Evolutionary conservation across 1,140 invertebrate species (phyloP).

Genomic region (Myzus persicae): DNA sequence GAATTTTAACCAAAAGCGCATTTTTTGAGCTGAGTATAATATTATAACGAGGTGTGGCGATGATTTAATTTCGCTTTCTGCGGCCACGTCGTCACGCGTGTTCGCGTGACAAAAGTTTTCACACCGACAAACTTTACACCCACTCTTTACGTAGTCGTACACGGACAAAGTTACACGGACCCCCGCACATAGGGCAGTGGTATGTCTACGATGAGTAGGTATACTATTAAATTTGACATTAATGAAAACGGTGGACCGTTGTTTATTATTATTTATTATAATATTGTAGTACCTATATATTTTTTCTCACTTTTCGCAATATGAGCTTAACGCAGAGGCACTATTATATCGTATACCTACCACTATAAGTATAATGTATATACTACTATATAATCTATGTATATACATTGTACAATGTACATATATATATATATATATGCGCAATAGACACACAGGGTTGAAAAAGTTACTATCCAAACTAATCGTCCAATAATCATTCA

Average conservation of each 20-base stretch:
- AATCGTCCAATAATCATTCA: too few species aligned
- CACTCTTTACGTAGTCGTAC: not conserved
- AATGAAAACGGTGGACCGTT: not conserved
- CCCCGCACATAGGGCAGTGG: not conserved
- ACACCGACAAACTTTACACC: not conserved
- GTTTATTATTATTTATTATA: slow-evolving; percentile 13
- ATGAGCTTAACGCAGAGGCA: not conserved
- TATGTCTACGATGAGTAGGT: not conserved
- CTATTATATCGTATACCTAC: not conserved
- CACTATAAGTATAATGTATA: not conserved
- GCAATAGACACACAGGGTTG: too few species aligned
- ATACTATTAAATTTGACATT: slow-evolving; percentile 7
- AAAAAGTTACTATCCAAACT: too few species aligned
- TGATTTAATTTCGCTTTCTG: slow-evolving; percentile 8
- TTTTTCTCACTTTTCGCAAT: not conserved
- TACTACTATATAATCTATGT: too few species aligned
- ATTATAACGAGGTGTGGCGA: not conserved
- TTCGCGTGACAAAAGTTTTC: slow-evolving; percentile 4
- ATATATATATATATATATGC: too few species aligned
- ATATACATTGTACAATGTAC: too few species aligned
- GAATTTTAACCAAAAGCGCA: not conserved
- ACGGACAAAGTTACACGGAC: not conserved
- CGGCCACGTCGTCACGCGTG: not conserved
- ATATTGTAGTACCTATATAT: not conserved
- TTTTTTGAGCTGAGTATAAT: not conserved